Conservation (phyloP, 2,113 vertebrate species). For the Dasypus novemcinctus region DNA sequence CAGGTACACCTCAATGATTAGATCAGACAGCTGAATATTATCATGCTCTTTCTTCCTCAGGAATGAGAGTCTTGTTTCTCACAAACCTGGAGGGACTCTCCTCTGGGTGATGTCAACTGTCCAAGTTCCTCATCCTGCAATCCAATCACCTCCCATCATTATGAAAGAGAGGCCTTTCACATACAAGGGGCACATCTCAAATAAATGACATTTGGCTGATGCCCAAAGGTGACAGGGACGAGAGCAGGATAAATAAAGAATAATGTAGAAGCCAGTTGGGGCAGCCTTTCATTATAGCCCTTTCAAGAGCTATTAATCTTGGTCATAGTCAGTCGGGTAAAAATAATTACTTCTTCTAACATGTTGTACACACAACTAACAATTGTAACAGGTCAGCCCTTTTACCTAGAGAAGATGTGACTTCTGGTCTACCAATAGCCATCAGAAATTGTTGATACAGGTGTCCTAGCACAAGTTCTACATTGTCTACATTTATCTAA, state of each 20-base stretch:
- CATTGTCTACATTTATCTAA: background rate
- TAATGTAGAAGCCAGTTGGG: conserved; percentile 92
- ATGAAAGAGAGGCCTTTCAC: conserved; percentile 83
- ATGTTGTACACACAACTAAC: conserved; percentile 88
- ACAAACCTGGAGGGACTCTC: background rate
- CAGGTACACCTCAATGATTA: background rate
- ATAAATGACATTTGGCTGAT: conserved; percentile 90
- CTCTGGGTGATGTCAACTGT: conserved; percentile 59
- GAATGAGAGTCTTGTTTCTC: background rate
- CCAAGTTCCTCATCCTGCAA: conserved; percentile 62
- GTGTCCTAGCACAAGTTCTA: background rate
- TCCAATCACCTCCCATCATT: conserved; percentile 70
- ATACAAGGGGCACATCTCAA: conserved; percentile 79
- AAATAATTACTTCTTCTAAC: conserved; percentile 94
- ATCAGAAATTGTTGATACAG: background rate
- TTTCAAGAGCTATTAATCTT: conserved; percentile 97
- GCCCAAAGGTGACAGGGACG: conserved; percentile 93
- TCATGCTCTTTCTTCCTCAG: background rate
- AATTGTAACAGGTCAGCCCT: conserved; percentile 85
- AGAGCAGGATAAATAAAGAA: conserved; percentile 92
- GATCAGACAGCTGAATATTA: background rate
- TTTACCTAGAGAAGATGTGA: background rate
- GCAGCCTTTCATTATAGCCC: conserved; percentile 94
- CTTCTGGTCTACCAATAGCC: background rate
- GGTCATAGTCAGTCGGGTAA: conserved; percentile 89